phyloP scores from a whole-genome alignment of 2,113 vertebrate species.

The Salvelinus fontinalis region DNA sequence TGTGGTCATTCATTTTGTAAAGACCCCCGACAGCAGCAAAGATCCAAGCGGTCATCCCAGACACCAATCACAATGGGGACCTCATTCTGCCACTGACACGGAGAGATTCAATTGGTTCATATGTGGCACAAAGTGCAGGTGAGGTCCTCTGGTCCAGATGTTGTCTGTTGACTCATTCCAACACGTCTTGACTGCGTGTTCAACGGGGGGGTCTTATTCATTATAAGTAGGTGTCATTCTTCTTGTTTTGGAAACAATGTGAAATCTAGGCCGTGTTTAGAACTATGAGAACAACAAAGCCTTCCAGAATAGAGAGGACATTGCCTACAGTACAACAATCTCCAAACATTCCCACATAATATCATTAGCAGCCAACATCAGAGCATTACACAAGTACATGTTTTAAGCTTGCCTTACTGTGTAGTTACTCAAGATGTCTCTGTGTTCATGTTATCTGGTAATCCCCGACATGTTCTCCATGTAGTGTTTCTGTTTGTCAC shows the following conservation, averaged over 20 bases:
- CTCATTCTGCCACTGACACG: neutral
- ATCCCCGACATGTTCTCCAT: neutral
- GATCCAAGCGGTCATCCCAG: conserved; percentile 15
- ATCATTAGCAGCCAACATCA: no score
- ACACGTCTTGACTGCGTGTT: no score
- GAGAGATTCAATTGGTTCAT: conserved; percentile 42
- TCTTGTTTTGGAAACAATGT: neutral
- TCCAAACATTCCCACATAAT: no score
- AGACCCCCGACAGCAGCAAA: conserved; percentile 37
- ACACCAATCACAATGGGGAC: conserved; percentile 46
- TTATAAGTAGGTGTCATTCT: conserved; percentile 1
- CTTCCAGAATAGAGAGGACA: no score
- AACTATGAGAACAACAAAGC: no score
- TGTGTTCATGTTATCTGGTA: neutral
- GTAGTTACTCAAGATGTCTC: neutral
- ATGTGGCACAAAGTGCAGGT: conserved; percentile 23
- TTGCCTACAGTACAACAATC: no score
- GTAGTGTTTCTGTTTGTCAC: no score
- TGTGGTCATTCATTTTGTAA: conserved; percentile 36
- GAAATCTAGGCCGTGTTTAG: no score
- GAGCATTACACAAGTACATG: neutral
- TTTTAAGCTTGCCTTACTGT: neutral
- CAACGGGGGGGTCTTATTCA: conserved; percentile 14
- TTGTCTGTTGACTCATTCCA: no score
- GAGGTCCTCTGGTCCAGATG: conserved; percentile 7